Percentiles rank a stretch among this genome's conserved stretches.
phyloP scores from a whole-genome alignment of 2,113 vertebrate genomes.

The Cisticola juncidis region DNA sequence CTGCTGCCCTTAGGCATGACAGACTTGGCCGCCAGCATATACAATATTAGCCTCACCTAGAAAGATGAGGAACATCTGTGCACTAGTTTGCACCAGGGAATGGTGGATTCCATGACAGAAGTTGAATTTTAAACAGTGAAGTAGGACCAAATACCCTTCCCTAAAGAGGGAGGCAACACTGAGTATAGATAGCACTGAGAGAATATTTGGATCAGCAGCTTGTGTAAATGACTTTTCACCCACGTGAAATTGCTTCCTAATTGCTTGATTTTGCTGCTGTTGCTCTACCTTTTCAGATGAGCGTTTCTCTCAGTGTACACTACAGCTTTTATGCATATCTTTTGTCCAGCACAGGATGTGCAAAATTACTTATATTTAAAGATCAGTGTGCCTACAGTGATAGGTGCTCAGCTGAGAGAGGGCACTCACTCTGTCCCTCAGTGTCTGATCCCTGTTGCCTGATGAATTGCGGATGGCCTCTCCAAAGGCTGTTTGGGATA shows the following conservation, averaged over 20 bases:
- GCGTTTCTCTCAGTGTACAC: fast-evolving
- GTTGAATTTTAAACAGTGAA: background rate
- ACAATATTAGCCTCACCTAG: background rate
- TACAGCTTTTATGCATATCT: background rate
- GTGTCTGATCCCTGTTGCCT: background rate
- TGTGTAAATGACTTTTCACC: background rate
- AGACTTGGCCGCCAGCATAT: background rate
- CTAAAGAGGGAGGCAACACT: background rate
- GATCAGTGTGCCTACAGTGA: background rate
- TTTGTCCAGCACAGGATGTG: background rate
- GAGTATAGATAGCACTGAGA: background rate
- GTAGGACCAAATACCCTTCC: background rate
- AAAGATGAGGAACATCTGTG: background rate
- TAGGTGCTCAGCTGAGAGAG: background rate
- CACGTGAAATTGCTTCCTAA: background rate
- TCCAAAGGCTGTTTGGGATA: background rate
- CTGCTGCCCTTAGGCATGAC: background rate
- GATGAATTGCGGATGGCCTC: background rate
- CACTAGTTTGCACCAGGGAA: background rate
- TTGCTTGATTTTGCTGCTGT: background rate
- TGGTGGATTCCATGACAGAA: background rate
- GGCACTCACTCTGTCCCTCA: background rate
- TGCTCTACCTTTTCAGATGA: background rate
- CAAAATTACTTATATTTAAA: background rate
- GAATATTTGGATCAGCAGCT: background rate